These are phyloP conservation scores for Anadara kagoshimensis DNA, from an alignment of 1,140 invertebrate genomes.

Conservation along the genomic window DNA sequence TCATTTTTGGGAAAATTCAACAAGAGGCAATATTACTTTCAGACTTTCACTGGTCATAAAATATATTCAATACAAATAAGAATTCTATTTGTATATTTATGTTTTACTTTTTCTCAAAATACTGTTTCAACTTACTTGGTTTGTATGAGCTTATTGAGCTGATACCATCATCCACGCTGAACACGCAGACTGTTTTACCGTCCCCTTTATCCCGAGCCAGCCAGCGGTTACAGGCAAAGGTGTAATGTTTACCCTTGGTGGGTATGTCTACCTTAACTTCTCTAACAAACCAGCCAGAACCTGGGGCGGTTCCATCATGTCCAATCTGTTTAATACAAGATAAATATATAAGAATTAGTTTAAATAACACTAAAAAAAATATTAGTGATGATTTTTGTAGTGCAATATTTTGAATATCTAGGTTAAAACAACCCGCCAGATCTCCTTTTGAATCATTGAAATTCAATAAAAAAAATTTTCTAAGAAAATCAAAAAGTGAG, in stretches of 20 bases:
- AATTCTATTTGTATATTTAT: too few relatives aligned
- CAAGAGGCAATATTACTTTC: too few relatives aligned
- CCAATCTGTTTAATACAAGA: constrained; percentile 58
- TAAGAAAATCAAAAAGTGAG: too few relatives aligned
- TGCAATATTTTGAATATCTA: too few relatives aligned
- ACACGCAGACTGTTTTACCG: constrained; percentile 65
- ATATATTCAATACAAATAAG: too few relatives aligned
- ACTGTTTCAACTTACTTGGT: constrained; percentile 59
- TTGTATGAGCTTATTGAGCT: constrained; percentile 70
- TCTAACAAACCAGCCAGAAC: constrained; percentile 72
- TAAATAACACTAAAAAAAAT: background rate
- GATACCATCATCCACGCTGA: constrained; percentile 68
- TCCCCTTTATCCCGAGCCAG: constrained; percentile 69
- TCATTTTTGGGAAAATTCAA: too few relatives aligned
- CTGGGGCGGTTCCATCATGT: constrained; percentile 70
- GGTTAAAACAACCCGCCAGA: too few relatives aligned
- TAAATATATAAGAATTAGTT: background rate
- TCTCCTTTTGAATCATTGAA: too few relatives aligned
- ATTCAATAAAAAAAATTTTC: too few relatives aligned
- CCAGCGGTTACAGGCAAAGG: constrained; percentile 71
- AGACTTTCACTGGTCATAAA: too few relatives aligned
- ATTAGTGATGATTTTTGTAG: too few relatives aligned
- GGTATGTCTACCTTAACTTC: constrained; percentile 70
- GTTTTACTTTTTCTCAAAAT: too few relatives aligned
- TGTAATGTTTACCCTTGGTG: constrained; percentile 71